These are phyloP conservation scores for Artemia sinica DNA, from an alignment of 2,888 invertebrate species.

Conservation along the genomic window DNA sequence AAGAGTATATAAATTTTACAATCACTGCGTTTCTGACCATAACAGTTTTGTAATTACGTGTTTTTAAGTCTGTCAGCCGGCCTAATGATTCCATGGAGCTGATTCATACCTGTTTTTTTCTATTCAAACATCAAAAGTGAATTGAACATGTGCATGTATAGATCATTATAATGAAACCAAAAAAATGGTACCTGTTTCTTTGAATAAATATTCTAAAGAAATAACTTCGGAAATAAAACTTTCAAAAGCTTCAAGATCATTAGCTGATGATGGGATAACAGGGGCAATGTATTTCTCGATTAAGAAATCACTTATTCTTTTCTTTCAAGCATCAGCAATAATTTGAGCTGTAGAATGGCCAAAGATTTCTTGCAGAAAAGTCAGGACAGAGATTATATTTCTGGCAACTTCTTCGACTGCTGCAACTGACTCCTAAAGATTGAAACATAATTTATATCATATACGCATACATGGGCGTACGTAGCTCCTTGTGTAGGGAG, in stretches of 20 bases:
- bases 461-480: too few relatives aligned
- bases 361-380: background rate
- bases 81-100: too few relatives aligned
- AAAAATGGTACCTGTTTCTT: too few relatives aligned
- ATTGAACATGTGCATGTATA: too few relatives aligned
- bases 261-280: background rate
- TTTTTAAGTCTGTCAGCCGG: too few relatives aligned
- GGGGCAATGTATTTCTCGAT: background rate
- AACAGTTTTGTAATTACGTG: too few relatives aligned
- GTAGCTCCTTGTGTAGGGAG: too few relatives aligned
- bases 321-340: background rate
- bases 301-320: background rate
- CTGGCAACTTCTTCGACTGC: background rate
- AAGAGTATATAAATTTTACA: too few relatives aligned
- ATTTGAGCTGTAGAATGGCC: background rate
- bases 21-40: too few relatives aligned
- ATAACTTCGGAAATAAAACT: background rate
- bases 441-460: background rate
- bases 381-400: background rate
- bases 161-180: too few relatives aligned
- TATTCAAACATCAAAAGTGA: too few relatives aligned
- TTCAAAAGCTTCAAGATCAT: constrained; percentile 2
- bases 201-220: background rate
- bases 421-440: background rate
- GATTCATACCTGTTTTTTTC: too few relatives aligned